Conservation (phyloP, 2,797 vertebrate genomes). For the Alectoris magna region DNA sequence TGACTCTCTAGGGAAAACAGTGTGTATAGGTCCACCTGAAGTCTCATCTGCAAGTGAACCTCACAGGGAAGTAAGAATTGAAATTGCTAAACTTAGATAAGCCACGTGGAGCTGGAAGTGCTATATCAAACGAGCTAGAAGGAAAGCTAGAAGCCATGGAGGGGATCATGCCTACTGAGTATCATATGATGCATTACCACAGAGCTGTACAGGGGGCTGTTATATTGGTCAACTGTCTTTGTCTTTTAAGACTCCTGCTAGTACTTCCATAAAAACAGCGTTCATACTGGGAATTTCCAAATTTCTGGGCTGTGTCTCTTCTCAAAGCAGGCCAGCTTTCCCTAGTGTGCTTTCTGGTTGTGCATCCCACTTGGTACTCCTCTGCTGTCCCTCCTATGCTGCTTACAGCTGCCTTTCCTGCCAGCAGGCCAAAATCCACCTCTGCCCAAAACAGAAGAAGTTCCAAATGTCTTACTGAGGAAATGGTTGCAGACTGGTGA, state of each 20-base stretch:
- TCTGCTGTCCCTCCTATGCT: neutral
- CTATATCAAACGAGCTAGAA: neutral
- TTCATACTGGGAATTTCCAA: neutral
- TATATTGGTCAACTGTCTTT: neutral
- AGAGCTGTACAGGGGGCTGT: neutral
- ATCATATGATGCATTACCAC: neutral
- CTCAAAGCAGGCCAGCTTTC: neutral
- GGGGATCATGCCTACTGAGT: neutral
- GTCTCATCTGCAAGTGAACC: neutral
- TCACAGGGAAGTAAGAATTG: neutral
- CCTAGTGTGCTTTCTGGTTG: neutral
- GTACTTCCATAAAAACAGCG: neutral
- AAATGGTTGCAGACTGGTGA: slow-evolving; percentile 8
- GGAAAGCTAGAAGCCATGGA: neutral
- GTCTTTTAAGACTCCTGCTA: neutral
- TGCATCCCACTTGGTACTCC: neutral
- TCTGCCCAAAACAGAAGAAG: neutral
- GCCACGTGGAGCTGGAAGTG: neutral
- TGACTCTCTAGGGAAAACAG: neutral
- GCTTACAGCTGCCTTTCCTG: slow-evolving; percentile 5
- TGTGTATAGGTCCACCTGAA: neutral
- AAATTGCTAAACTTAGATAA: neutral
- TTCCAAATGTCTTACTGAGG: slow-evolving; percentile 21
- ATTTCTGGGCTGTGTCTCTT: neutral
- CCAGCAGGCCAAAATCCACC: slow-evolving; percentile 16